Base-by-base conservation (phyloP, 2,888 invertebrate species). In the Liopterus haemorrhoidalis region DNA sequence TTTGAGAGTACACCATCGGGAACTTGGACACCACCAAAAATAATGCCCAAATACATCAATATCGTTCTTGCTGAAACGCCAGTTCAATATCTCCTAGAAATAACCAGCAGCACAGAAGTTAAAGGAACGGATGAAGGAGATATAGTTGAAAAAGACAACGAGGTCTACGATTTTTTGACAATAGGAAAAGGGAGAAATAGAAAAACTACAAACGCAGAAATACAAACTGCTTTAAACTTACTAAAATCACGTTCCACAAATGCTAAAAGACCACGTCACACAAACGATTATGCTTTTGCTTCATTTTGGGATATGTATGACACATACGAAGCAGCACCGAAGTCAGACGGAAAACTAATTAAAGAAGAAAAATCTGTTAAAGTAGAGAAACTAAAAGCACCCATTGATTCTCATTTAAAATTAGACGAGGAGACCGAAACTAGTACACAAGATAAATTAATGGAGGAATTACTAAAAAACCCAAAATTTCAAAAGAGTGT, bases 231-330 rank as follows among this genome's bases (percentile, higher is more conserved):
- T 21, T 70, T 69, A 30, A 64, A 70, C 19, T 67, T 83, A 4
- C 70, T 70, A 8, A 87, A 86, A 62, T 73, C 79, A 0, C 70
- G 83, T 9, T 74, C 76, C 45, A 82, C 82, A 0, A 71, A 78
- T 12, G 72, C 74, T 0, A 64, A 70, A 43, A 76, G 73, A 43
- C 71, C 73, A 1, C 66, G 69, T 41, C 76, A 73, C 36, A 71
- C 66, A 40, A 76, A 82, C 56, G 72, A 72, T 2, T 70, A 71
- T 2, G 73, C 79, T 0, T 83, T 81, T 59, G 85, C 84, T 0
- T 85, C 85, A 1, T 72, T 79, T 58, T 88, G 85, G 76, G 83
- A 86, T 54, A 84, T 87, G 79, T 78, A 78, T 56, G 87, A 87
- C 58, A 82, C 81, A 0, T 83, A 78, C 54, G 69, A 47, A 15